phyloP scores from a whole-genome alignment of 2,113 vertebrate genomes.

The Perca flavescens region DNA sequence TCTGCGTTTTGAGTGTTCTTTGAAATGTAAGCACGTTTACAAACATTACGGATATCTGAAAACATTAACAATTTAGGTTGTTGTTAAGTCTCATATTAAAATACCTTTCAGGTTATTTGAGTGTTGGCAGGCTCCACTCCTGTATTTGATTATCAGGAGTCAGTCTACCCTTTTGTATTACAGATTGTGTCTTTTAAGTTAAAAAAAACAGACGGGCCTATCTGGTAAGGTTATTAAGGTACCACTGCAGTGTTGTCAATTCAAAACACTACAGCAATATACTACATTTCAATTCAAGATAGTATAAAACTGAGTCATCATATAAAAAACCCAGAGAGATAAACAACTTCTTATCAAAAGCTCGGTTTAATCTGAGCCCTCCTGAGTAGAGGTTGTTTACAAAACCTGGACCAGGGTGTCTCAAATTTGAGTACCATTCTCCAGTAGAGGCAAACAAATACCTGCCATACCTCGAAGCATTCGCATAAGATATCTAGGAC shows the following conservation, averaged over 20 bases:
- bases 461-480: slow-evolving; percentile 2
- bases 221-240: neutral
- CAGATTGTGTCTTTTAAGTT: neutral
- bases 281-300: neutral
- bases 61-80: neutral
- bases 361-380: neutral
- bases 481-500: slow-evolving; percentile 10
- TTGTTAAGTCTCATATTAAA: neutral
- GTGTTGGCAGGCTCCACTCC: no score
- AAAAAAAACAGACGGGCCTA: neutral
- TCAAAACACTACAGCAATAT: neutral
- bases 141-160: neutral
- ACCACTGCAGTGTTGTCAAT: neutral
- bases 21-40: neutral
- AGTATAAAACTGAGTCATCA: neutral
- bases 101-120: neutral
- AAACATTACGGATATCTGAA: neutral
- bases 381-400: neutral
- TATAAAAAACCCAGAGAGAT: neutral
- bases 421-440: neutral
- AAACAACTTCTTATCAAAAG: neutral
- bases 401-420: neutral
- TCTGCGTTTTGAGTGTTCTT: neutral
- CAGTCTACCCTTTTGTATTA: neutral
- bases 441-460: slow-evolving; percentile 4